Evolutionary conservation across 35 echinoderm and acorn worm genomes (phyloP).

Genomic region (Apostichopus japonicus): DNA sequence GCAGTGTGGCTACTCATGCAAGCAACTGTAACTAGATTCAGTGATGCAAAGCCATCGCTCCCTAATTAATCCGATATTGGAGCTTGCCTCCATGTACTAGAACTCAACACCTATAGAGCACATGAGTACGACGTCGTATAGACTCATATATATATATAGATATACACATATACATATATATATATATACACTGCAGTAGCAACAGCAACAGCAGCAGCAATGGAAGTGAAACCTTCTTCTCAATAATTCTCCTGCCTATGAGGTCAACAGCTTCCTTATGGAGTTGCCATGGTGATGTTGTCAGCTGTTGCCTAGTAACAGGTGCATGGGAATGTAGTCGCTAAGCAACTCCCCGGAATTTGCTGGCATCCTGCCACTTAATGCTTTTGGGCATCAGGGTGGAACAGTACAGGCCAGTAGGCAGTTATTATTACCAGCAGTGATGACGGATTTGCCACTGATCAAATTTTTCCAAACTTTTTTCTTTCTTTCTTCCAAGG

Average conservation of each 20-base stretch:
- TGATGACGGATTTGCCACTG: conserved; percentile 12
- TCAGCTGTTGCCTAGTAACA: conserved; percentile 55
- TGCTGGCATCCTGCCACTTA: conserved; percentile 50
- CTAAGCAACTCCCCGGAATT: conserved; percentile 41
- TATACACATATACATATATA: background rate
- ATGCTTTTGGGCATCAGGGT: conserved; percentile 49
- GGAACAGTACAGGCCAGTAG: conserved; percentile 7
- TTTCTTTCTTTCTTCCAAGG: no score
- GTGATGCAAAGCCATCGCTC: conserved; percentile 9
- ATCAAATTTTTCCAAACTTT: conserved; percentile 4
- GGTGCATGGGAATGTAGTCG: conserved; percentile 44
- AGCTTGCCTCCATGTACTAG: background rate
- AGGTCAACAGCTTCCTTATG: conserved; percentile 56
- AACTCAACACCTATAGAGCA: background rate
- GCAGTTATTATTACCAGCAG: conserved; percentile 13
- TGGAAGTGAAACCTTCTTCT: background rate
- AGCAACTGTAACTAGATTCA: conserved; percentile 13
- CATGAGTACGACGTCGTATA: no score
- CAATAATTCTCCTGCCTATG: conserved; percentile 25
- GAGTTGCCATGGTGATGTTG: conserved; percentile 56
- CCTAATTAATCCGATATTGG: background rate
- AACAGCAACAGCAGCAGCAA: background rate
- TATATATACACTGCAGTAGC: background rate
- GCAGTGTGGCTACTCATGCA: background rate
- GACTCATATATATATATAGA: no score